A percentile compares a stretch with the other conserved stretches of the same genome.
Evolutionary conservation across 2,888 invertebrate species (phyloP).

Genomic region (Protodeltote pygarga): DNA sequence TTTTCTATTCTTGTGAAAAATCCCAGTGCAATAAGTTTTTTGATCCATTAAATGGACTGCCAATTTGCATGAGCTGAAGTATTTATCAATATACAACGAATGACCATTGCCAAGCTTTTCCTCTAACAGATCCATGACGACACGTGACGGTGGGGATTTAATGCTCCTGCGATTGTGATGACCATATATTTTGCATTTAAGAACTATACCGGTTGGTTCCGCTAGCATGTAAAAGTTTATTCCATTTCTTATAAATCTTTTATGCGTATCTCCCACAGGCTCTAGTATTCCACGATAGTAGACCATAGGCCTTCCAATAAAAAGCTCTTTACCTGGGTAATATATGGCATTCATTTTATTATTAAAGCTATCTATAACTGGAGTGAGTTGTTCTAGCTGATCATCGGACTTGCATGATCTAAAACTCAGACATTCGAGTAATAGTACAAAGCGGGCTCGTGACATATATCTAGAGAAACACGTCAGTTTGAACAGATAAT

Average conservation of each 20-base stretch:
- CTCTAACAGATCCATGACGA: conserved; percentile 8
- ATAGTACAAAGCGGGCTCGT: conserved; percentile 23
- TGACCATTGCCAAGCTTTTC: conserved; percentile 12
- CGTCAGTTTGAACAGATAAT: conserved; percentile 22
- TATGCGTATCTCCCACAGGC: conserved; percentile 11
- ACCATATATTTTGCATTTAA: conserved; percentile 14
- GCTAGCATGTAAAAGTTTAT: conserved; percentile 12
- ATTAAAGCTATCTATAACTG: conserved; percentile 19
- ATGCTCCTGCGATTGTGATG: conserved; percentile 1
- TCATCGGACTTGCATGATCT: too few relatives aligned
- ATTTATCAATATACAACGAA: conserved; percentile 28
- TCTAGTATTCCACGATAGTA: conserved; percentile 7
- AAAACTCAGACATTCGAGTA: conserved; percentile 17
- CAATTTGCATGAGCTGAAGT: conserved; percentile 19
- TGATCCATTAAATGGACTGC: conserved; percentile 15
- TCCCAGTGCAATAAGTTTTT: conserved; percentile 32
- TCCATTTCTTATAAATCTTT: background rate
- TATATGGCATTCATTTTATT: conserved; percentile 22
- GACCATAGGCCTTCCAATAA: conserved; percentile 17
- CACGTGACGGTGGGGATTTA: too few relatives aligned
- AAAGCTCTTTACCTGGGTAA: conserved; percentile 25
- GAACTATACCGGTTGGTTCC: conserved; percentile 21
- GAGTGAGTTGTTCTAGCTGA: too few relatives aligned
- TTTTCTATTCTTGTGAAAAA: conserved; percentile 13
- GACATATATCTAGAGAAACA: conserved; percentile 24